Percentiles rank a stretch among this genome's conserved stretches.
Conservation (phyloP, 53 echinoderm and acorn worm species). For the Stichopus horrens region DNA sequence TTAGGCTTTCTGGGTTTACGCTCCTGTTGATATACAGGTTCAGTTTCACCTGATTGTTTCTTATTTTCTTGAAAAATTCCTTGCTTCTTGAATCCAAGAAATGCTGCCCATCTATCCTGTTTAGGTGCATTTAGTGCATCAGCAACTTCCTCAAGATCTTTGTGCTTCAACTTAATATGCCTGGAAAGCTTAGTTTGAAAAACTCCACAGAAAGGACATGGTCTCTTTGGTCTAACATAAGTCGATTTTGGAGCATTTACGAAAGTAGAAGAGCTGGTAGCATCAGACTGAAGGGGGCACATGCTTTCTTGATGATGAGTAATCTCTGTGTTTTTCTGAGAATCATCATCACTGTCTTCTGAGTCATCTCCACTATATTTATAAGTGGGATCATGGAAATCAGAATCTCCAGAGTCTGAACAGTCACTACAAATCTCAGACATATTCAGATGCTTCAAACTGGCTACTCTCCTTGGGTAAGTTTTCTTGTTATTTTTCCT, state of each 20-base stretch:
- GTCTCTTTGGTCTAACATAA: neutral
- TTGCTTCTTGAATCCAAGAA: conserved; percentile 37
- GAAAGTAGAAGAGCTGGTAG: neutral
- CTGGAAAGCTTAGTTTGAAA: too few relatives aligned
- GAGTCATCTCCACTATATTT: neutral
- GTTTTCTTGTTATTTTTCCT: neutral
- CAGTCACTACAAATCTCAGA: too few relatives aligned
- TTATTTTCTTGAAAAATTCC: conserved; percentile 54
- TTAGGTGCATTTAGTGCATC: neutral
- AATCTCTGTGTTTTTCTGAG: neutral
- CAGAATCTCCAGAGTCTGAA: neutral
- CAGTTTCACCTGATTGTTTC: conserved; percentile 30
- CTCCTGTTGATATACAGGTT: conserved; percentile 52
- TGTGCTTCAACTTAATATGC: too few relatives aligned
- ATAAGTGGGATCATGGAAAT: neutral
- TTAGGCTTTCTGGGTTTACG: neutral
- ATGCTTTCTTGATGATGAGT: too few relatives aligned
- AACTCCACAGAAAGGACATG: too few relatives aligned
- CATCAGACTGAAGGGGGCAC: neutral
- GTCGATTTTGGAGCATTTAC: neutral
- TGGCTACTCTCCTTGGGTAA: too few relatives aligned
- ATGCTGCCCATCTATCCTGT: conserved; percentile 32
- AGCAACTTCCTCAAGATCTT: neutral
- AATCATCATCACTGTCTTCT: neutral
- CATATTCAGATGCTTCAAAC: too few relatives aligned